Evolutionary conservation across 2,797 vertebrate species (phyloP).

Genomic region (Menidia menidia): DNA sequence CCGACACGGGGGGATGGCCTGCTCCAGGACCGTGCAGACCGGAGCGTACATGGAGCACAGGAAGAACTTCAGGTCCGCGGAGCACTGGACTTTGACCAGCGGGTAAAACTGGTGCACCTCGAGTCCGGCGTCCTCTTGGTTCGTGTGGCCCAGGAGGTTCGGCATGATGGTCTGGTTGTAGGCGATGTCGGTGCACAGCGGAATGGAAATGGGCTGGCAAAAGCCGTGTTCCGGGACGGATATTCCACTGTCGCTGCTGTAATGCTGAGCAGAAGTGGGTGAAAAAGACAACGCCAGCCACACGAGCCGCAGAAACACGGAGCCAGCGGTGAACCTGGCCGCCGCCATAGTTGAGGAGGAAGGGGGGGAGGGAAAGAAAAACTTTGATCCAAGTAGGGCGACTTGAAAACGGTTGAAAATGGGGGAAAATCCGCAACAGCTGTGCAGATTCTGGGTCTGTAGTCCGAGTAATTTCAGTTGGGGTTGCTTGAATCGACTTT

Average conservation of each 20-base stretch:
- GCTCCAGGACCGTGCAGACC: slow-evolving; percentile 96
- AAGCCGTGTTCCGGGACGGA: slow-evolving; percentile 94
- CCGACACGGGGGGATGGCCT: slow-evolving; percentile 92
- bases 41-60: slow-evolving; percentile 98
- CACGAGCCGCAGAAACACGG: slow-evolving; percentile 67
- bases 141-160: slow-evolving; percentile 94
- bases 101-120: slow-evolving; percentile 97
- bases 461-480: not conserved
- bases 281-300: slow-evolving; percentile 71
- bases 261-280: slow-evolving; percentile 74
- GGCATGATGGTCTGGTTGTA: slow-evolving; percentile 98
- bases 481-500: slow-evolving; percentile 10
- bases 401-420: slow-evolving; percentile 61
- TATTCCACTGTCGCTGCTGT: slow-evolving; percentile 90
- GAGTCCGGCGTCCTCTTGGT: slow-evolving; percentile 93
- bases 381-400: slow-evolving; percentile 77
- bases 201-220: slow-evolving; percentile 96
- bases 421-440: slow-evolving; percentile 5
- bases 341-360: slow-evolving; percentile 79
- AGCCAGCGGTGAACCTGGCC: slow-evolving; percentile 73
- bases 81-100: slow-evolving; percentile 94
- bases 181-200: slow-evolving; percentile 93
- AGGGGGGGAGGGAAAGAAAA: slow-evolving; percentile 64
- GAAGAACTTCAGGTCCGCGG: slow-evolving; percentile 94
- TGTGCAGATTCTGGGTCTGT: not conserved